phyloP scores from a whole-genome alignment of 2,797 vertebrate genomes.

The Zonotrichia albicollis region DNA sequence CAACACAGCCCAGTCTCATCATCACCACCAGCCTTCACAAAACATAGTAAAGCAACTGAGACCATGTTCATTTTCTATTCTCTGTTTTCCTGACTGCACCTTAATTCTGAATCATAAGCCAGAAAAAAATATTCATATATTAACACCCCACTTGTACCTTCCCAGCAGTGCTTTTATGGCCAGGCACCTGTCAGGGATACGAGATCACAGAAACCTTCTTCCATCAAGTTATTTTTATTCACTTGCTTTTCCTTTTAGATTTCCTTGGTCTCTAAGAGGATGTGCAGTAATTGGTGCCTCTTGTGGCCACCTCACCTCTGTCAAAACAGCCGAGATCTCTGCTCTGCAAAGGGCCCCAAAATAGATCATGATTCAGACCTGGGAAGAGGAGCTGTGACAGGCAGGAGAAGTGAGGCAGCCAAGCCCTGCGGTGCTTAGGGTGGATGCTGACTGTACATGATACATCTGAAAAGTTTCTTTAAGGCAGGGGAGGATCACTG shows the following conservation, averaged over 20 bases:
- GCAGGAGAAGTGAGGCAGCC: background rate
- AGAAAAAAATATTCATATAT: background rate
- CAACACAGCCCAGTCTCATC: background rate
- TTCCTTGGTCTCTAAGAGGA: slow-evolving; percentile 12
- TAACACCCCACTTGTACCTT: background rate
- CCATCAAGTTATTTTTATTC: slow-evolving; percentile 52
- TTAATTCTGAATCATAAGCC: background rate
- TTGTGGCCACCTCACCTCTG: slow-evolving; percentile 29
- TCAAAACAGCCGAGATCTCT: background rate
- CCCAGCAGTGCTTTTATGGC: slow-evolving; percentile 1
- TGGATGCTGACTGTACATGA: background rate
- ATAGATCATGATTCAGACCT: slow-evolving; percentile 19
- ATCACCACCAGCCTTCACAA: background rate
- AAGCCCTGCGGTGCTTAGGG: background rate
- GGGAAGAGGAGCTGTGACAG: background rate
- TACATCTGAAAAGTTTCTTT: background rate
- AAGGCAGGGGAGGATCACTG: background rate
- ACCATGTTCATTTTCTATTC: background rate
- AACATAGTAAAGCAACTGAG: background rate
- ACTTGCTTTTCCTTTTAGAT: slow-evolving; percentile 16
- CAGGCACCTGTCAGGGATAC: background rate
- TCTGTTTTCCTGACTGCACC: background rate
- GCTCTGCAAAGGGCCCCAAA: background rate
- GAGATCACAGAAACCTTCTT: slow-evolving; percentile 7
- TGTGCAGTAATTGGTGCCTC: slow-evolving; percentile 33